Conservation (phyloP, 2,888 invertebrate species). For the Dicranocentrus wangi region DNA sequence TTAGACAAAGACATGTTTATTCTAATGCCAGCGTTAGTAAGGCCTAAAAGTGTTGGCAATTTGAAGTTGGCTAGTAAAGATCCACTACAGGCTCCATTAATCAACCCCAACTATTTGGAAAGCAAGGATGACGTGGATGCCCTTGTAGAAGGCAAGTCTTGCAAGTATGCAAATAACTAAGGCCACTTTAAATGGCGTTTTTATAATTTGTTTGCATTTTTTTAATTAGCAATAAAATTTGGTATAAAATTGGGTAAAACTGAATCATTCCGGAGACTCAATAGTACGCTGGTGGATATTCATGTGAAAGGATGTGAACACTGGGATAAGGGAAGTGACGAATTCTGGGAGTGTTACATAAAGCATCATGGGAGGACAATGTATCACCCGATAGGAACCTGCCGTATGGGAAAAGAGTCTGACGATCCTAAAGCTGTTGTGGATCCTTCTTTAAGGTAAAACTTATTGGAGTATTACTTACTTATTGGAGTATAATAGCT, state of each 20-base stretch:
- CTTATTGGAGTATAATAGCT: not conserved
- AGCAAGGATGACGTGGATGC: constrained; percentile 58
- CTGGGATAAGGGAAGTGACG: constrained; percentile 25
- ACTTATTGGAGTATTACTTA: not conserved
- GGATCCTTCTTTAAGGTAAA: constrained; percentile 71
- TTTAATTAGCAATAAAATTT: constrained; percentile 60
- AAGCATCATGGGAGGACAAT: constrained; percentile 28
- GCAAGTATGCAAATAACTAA: constrained; percentile 19
- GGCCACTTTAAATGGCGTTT: not conserved
- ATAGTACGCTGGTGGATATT: not conserved
- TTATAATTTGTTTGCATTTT: not conserved
- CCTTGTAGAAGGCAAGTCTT: constrained; percentile 52
- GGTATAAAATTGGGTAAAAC: constrained; percentile 63
- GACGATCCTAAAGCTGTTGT: constrained; percentile 70
- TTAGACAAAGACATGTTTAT: constrained; percentile 62
- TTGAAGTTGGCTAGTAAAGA: constrained; percentile 60
- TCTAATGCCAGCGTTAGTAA: constrained; percentile 39
- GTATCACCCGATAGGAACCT: constrained; percentile 57
- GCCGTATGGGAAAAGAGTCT: constrained; percentile 76
- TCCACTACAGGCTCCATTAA: constrained; percentile 55
- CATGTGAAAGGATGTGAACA: constrained; percentile 41
- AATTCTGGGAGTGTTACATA: constrained; percentile 53
- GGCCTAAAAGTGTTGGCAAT: constrained; percentile 61
- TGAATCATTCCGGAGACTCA: constrained; percentile 54
- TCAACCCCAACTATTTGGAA: constrained; percentile 67